Evolutionary conservation across 2,888 invertebrate genomes (phyloP).

Genomic region (Bhutanitis thaidina): DNA sequence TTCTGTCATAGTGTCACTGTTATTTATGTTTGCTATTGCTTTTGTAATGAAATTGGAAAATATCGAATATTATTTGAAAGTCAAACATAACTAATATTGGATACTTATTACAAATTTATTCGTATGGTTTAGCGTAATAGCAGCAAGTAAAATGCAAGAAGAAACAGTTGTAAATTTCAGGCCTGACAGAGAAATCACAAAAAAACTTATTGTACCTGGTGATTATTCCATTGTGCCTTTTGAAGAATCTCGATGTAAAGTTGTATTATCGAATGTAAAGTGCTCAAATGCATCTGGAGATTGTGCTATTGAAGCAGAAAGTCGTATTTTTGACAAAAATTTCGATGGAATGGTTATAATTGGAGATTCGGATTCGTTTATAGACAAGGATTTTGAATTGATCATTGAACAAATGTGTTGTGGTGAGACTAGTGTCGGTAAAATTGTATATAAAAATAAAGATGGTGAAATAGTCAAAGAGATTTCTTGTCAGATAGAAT

Average conservation of each 20-base stretch:
- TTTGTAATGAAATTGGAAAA: no score
- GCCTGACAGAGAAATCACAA: conserved; percentile 58
- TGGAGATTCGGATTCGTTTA: conserved; percentile 65
- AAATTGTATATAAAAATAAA: conserved; percentile 51
- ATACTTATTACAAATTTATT: no score
- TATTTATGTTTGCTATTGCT: no score
- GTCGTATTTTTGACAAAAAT: conserved; percentile 49
- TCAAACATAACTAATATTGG: no score
- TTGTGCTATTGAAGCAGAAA: conserved; percentile 50
- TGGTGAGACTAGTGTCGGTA: conserved; percentile 62
- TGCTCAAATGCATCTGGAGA: conserved; percentile 43
- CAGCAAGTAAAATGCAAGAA: conserved; percentile 38
- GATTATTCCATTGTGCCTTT: conserved; percentile 62
- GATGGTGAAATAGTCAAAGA: conserved; percentile 44
- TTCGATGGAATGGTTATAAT: conserved; percentile 70
- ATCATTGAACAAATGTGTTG: conserved; percentile 76
- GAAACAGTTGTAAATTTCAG: conserved; percentile 49
- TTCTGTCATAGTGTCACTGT: no score
- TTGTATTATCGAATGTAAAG: conserved; percentile 48
- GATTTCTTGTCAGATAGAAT: conserved; percentile 60
- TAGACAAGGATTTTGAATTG: conserved; percentile 77
- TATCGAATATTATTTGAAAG: no score
- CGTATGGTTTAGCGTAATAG: no score
- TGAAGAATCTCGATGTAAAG: conserved; percentile 66
- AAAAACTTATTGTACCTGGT: conserved; percentile 56